A percentile compares a stretch with the other conserved stretches of the same genome.
Evolutionary conservation across 2,797 vertebrate species (phyloP).

Genomic region (Enteromius afrohamiltoni): DNA sequence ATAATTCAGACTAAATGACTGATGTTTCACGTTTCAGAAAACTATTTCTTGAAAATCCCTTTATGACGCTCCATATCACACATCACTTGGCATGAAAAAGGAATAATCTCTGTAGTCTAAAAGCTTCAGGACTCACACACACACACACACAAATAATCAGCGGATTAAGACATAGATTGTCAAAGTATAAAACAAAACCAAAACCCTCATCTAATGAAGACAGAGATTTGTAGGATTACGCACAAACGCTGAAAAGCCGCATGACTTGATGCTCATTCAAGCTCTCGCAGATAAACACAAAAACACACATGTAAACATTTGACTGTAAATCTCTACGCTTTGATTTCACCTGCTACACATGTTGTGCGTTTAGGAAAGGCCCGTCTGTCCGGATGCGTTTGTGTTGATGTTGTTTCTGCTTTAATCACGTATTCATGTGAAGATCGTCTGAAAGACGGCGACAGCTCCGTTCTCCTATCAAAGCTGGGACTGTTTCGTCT

Average conservation of each 20-base stretch:
- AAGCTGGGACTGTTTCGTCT: not conserved
- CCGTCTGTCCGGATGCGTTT: not conserved
- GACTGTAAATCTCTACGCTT: not conserved
- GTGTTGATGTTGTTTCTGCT: not conserved
- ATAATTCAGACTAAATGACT: not conserved
- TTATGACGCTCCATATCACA: conserved; percentile 6
- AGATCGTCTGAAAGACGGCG: not conserved
- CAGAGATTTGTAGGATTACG: conserved; percentile 50
- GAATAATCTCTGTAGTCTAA: conserved; percentile 34
- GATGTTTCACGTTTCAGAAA: not conserved
- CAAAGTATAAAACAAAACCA: conserved; percentile 12
- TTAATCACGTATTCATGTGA: not conserved
- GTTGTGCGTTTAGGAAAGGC: not conserved
- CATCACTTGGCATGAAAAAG: conserved; percentile 19
- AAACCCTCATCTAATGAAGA: conserved; percentile 28
- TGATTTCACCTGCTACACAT: conserved; percentile 11
- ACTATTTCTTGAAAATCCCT: not conserved
- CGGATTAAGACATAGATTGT: conserved; percentile 42
- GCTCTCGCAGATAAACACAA: conserved; percentile 9
- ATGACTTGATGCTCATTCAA: conserved; percentile 21
- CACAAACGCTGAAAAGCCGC: conserved; percentile 13
- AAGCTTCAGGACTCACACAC: conserved; percentile 31
- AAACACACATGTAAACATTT: conserved; percentile 1
- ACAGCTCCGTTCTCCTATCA: not conserved
- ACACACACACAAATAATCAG: conserved; percentile 27